Base-by-base conservation (phyloP, 2,113 vertebrate genomes). In the Potamarius usumacintae region DNA sequence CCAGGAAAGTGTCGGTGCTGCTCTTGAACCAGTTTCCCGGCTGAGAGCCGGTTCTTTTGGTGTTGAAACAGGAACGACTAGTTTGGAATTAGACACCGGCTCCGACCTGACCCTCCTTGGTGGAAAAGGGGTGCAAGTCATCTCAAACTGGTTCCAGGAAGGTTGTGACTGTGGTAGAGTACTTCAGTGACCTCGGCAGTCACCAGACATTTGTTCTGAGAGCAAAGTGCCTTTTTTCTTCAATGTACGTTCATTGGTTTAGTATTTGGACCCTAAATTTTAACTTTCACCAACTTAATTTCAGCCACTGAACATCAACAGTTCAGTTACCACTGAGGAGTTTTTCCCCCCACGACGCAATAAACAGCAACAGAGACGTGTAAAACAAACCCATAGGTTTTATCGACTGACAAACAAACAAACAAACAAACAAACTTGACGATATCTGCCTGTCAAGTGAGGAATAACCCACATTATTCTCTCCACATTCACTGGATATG, bases 251-350 rank as follows among this genome's bases (percentile, higher is more conserved):
- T 27, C 34, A 20, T 72, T 18, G 18, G 17, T 25, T 52, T 52
- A 76, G 50, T 11, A 25, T 76, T 22, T 22, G 42, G 48, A 76
- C 72, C 20, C 53, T 7, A 34, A 42, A 42, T 42, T 48, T 15
- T 62, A 53, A 20, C 42, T 72, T 65, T 57, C n/a, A 27, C 53
- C 30, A 57, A 57, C 22, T 60, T 5, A 77, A 65, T 67, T 63
- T 27, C 62, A 84, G 60, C 85, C 82, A 83, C 63, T 81, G 83
- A 22, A 10, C 57, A 78, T 87, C 69, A 87, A 89, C 85, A 85
- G 88, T 84, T 86, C 87, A 86, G 65, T 53, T 63, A 34, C 10
- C 58, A 74, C 9, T 12, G 52, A 60, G 80, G 79, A 80, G 42
- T 6, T 72, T 72, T 78, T 87, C 48, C 34, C 25, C 22, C 11